Base-by-base conservation (phyloP, 2,888 invertebrate genomes). In the Drosophila austrosaltans region DNA sequence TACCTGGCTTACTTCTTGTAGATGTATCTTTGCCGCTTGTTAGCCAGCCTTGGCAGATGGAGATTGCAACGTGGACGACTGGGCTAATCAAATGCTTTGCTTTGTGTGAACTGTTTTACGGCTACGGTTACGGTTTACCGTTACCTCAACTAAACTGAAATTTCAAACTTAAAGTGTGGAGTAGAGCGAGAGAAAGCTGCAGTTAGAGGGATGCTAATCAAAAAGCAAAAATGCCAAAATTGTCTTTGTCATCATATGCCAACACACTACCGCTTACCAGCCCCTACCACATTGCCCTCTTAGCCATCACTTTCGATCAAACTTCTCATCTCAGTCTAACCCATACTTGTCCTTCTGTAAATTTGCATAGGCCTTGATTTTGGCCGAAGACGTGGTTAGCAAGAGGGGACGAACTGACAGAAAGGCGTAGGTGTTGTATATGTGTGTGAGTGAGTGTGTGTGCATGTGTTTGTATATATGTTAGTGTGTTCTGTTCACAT, bases 301-400 rank as follows among this genome's bases (percentile, higher is more conserved):
- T 10, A 36, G 39, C 44, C 39, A n/a, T 12, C 60, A 30, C 61
- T 6, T 10, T 28, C 54, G 53, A 53, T 42, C 36, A 20, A 30
- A 42, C 69, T 63, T 25, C n/a, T 39, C 40, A 56, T 53, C 62
- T 71, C 54, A 53, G 64, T 58, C 72, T 70, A 75, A 62, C 69
- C 66, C 62, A 39, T 53, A 53, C 53, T 65, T 61, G 53, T 44
- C 42, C 69, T 58, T 64, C 20, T 63, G 72, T 53, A 75, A 82
- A 89, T 85, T 88, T 82, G 78, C 82, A 82, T 87, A 82, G 82
- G 82, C 82, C 86, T 89, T 81, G 89, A 87, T 87, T 87, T 76
- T 59, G 79, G 76, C 61, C 65, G 63, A 80, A 78, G 66, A 66
- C 71, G 73, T 53, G 57, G 71, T 53, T 42, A 42, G 40, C n/a